phyloP scores from a whole-genome alignment of 2,797 vertebrate genomes.

The Macropus fuliginosus region DNA sequence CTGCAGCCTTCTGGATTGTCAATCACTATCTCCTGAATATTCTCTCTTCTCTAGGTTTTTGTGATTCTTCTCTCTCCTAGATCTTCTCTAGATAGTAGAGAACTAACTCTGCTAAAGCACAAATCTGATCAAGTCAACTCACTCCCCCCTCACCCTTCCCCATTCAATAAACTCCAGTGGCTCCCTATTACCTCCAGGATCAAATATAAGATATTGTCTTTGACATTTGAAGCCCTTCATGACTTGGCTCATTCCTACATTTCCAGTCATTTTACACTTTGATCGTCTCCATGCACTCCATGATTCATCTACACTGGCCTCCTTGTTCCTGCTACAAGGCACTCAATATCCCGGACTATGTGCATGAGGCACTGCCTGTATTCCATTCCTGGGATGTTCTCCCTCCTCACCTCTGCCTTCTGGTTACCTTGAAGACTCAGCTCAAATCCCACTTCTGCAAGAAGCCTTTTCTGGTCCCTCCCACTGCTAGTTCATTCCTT shows the following conservation, averaged over 20 bases:
- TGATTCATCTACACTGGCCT: background rate
- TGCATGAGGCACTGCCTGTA: background rate
- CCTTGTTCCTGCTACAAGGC: background rate
- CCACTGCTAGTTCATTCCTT: background rate
- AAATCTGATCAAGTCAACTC: background rate
- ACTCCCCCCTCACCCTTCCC: rapidly evolving
- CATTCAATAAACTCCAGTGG: background rate
- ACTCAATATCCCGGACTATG: background rate
- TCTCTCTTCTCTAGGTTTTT: background rate
- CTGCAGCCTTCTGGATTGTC: background rate
- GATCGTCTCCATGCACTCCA: background rate
- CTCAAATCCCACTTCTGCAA: background rate
- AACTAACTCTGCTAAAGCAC: background rate
- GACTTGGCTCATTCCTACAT: background rate
- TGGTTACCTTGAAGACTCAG: background rate
- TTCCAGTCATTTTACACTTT: background rate
- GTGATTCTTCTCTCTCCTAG: background rate
- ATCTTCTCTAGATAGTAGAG: background rate
- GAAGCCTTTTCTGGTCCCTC: background rate
- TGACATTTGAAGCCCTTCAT: background rate
- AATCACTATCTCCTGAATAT: background rate
- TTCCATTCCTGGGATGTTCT: background rate
- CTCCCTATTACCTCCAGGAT: background rate
- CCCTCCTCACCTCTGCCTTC: background rate
- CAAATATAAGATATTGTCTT: background rate